Evolutionary conservation across 2,113 vertebrate genomes (phyloP).

Genomic region (Pygoscelis adeliae): DNA sequence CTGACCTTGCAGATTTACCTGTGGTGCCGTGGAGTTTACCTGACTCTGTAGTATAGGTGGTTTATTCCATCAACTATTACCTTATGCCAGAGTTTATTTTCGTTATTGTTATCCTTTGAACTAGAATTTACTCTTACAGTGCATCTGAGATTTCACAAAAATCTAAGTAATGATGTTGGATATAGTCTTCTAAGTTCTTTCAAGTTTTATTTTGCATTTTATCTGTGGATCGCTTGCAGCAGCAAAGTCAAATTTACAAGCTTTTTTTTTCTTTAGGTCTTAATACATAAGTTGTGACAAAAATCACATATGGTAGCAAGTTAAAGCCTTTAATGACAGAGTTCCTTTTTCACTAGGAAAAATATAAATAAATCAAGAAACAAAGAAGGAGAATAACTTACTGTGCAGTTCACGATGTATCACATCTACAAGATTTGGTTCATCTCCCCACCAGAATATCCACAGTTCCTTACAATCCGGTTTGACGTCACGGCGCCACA

Average conservation of each 20-base stretch:
- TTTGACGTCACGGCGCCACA: constrained; percentile 94
- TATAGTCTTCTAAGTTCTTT: not conserved
- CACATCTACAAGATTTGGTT: constrained; percentile 90
- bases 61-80: not conserved
- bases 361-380: rapidly evolving
- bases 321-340: not conserved
- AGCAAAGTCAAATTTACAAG: not conserved
- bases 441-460: constrained; percentile 99
- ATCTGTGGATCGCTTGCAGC: not conserved
- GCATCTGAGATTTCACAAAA: not conserved
- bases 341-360: not conserved
- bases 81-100: not conserved
- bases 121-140: not conserved
- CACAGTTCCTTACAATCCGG: constrained; percentile 93
- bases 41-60: not conserved
- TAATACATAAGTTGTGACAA: not conserved
- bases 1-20: not conserved
- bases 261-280: not conserved
- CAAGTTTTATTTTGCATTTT: not conserved
- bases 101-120: not conserved
- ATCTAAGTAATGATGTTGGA: not conserved
- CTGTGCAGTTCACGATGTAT: constrained; percentile 96
- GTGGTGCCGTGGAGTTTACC: not conserved
- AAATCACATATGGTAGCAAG: not conserved
- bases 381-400: constrained; percentile 70